Percentiles rank a stretch among this genome's conserved stretches.
These are phyloP conservation scores for Sciurus carolinensis DNA, from an alignment of 2,797 vertebrate species.

Conservation along the genomic window DNA sequence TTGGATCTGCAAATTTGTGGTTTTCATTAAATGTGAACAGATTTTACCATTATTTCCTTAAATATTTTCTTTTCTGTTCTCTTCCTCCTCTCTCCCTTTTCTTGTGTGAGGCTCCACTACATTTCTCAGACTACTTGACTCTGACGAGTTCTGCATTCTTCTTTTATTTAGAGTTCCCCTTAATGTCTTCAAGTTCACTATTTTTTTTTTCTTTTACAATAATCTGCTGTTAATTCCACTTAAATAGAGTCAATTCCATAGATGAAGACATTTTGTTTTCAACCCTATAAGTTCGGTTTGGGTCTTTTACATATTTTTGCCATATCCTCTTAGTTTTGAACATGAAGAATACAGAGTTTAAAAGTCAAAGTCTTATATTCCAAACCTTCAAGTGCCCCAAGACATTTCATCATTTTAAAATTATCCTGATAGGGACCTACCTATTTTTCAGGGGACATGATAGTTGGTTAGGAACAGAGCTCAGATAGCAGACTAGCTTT, in stretches of 20 bases:
- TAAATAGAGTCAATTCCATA: not conserved
- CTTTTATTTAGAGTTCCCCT: not conserved
- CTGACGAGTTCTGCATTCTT: not conserved
- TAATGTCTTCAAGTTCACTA: not conserved
- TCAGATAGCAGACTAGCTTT: not conserved
- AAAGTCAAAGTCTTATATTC: not conserved
- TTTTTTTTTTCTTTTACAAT: not conserved
- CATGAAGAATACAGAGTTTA: not conserved
- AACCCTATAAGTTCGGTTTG: not conserved
- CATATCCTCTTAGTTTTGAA: not conserved
- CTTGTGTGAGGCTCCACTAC: not conserved
- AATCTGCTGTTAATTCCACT: not conserved
- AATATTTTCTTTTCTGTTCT: not conserved
- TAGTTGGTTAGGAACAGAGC: not conserved
- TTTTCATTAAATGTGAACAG: not conserved
- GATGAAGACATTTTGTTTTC: not conserved
- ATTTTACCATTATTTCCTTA: not conserved
- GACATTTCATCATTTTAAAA: not conserved
- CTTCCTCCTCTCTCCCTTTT: not conserved
- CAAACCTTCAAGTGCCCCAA: constrained; percentile 3
- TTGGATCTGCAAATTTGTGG: not conserved
- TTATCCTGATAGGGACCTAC: not conserved
- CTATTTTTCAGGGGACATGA: constrained; percentile 7
- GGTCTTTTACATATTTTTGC: not conserved
- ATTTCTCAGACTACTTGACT: not conserved